Conservation (phyloP, 2,888 invertebrate species). For the Meganola albula region DNA sequence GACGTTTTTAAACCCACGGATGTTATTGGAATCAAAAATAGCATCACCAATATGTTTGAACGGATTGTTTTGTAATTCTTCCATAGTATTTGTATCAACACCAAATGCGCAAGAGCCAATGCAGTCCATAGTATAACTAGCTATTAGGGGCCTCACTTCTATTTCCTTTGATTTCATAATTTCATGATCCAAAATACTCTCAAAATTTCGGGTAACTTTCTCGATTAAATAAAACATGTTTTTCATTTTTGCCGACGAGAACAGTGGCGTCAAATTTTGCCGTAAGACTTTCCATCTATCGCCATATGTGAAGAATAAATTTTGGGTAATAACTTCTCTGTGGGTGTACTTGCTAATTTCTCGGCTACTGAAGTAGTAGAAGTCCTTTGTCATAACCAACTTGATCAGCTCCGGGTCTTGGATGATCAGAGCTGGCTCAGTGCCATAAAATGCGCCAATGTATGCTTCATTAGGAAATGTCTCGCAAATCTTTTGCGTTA, state of each 20-base stretch:
- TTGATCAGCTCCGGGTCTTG: constrained; percentile 42
- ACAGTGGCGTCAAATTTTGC: constrained; percentile 46
- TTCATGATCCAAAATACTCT: constrained; percentile 32
- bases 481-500: constrained; percentile 32
- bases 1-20: constrained; percentile 27
- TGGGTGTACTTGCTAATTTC: constrained; percentile 34
- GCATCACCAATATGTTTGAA: constrained; percentile 31
- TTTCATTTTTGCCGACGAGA: constrained; percentile 47
- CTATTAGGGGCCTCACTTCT: constrained; percentile 25
- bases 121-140: constrained; percentile 44
- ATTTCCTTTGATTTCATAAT: constrained; percentile 11
- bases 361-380: constrained; percentile 43
- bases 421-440: constrained; percentile 41
- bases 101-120: constrained; percentile 32
- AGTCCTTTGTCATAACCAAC: constrained; percentile 38
- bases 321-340: constrained; percentile 32
- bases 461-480: constrained; percentile 36
- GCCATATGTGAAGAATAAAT: constrained; percentile 40
- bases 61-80: constrained; percentile 21
- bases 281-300: constrained; percentile 48
- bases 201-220: constrained; percentile 28
- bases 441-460: constrained; percentile 44
- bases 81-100: constrained; percentile 22
- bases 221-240: constrained; percentile 48
- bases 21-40: constrained; percentile 29